Evolutionary conservation across 2,113 vertebrate genomes (phyloP), one percentile per base, ranked within the genome.

Genomic region (Rostratula benghalensis): DNA sequence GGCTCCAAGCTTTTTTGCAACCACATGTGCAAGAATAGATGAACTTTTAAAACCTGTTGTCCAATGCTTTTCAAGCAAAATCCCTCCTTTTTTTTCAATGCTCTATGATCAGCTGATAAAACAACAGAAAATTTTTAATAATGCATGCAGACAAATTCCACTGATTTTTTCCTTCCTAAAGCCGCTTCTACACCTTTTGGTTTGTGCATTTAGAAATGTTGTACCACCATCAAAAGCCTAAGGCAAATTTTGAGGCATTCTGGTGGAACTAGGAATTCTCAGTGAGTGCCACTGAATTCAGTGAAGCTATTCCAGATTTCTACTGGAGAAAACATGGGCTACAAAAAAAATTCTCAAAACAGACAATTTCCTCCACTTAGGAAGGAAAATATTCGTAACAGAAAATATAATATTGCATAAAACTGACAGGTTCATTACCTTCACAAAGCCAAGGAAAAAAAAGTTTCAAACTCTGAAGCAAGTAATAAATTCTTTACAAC

Each of bases 401-500:
- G 48, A 63, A 82, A 90, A 81, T 20, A 78, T 84, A 87, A 68
- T 28, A 68, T 86, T 88, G 13, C 37, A 27, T 71, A 46, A 61
- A 82, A 14, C 33, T 43, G 82, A 78, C 33, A 90, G 30, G 27
- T 76, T 92, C 45, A 51, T 80, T 91, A 90, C 18, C 67, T 91
- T 87, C 54, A 89, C 69, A 91, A 91, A 91, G 41, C 64, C 35
- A 80, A 90, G 33, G 24, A 77, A 77, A 86, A 79, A 54, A 43
- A 6, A 0, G 3, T 65, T 90, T 77, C 12, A 43, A 87, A n/a
- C 70, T 79, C 53, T 4, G 10, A 76, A 91, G 59, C 48, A 69
- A 78, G 81, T n/a, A 82, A 61, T 71, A 95, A 93, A 90, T 95
- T 84, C 83, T 76, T 94, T 81, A 84, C 70, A 67, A 46, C 19